Percentiles rank a stretch among this genome's conserved stretches.
phyloP scores from a whole-genome alignment of 2,113 vertebrate genomes.

The Bubo scandiacus region DNA sequence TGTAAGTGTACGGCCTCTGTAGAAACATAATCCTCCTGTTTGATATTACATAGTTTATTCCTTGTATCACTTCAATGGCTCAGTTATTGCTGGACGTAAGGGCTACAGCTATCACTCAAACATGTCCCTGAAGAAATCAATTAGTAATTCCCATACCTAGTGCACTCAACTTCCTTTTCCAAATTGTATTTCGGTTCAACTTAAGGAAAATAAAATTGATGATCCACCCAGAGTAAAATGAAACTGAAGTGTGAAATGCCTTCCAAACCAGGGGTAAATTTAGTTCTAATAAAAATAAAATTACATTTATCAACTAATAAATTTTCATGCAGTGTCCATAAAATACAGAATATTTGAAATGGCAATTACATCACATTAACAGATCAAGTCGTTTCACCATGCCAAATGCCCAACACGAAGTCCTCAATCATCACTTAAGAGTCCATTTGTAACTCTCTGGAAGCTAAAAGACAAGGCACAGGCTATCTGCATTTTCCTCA shows the following conservation, averaged over 20 bases:
- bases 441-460: not conserved
- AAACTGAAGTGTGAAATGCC: not conserved
- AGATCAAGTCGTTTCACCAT: not conserved
- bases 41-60: not conserved
- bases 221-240: not conserved
- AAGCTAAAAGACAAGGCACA: not conserved
- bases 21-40: not conserved
- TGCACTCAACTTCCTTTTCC: not conserved
- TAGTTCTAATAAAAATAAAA: not conserved
- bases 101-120: not conserved
- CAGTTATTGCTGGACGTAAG: not conserved
- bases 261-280: not conserved
- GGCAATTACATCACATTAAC: not conserved
- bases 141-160: not conserved
- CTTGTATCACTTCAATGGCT: not conserved
- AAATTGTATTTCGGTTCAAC: not conserved
- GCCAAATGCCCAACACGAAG: not conserved
- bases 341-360: not conserved
- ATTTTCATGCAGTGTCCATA: not conserved
- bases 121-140: not conserved
- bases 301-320: not conserved
- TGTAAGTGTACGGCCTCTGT: not conserved
- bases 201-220: not conserved
- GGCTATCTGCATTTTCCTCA: not conserved
- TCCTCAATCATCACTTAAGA: not conserved